A percentile compares a stretch with the other conserved stretches of the same genome.
Conservation (phyloP, 2,797 vertebrate species). For the Protosalanx chinensis region DNA sequence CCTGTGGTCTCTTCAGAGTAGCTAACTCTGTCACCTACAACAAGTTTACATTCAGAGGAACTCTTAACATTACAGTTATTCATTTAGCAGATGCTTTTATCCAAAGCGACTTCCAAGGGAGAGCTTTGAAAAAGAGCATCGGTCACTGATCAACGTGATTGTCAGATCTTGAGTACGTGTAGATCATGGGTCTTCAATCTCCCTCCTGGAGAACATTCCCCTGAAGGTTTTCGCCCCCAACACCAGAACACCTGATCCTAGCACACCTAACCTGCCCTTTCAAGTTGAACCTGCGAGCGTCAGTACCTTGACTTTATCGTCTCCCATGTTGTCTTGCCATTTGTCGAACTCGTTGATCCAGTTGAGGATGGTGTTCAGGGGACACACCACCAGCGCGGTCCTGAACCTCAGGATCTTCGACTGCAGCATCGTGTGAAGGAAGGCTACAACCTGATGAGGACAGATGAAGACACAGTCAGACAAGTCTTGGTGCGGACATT, state of each 20-base stretch:
- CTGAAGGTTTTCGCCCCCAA: background rate
- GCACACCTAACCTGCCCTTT: background rate
- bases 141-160: no score
- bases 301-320: conserved; percentile 82
- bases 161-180: background rate
- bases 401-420: conserved; percentile 81
- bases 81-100: no score
- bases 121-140: no score
- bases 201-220: no score
- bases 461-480: background rate
- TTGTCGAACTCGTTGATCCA: conserved; percentile 94
- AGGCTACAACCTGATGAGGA: conserved; percentile 85
- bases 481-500: no score
- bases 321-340: conserved; percentile 85
- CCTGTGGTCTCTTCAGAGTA: conserved; percentile 75
- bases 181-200: background rate
- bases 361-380: conserved; percentile 94
- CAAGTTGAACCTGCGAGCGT: background rate
- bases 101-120: no score
- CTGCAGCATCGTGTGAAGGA: conserved; percentile 89
- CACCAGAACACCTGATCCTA: background rate
- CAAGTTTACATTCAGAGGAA: conserved; percentile 1
- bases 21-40: conserved; percentile 84
- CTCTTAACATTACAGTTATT: no score
- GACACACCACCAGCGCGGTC: conserved; percentile 91